Base-by-base conservation (phyloP, 2,888 invertebrate genomes). In the Orthosia gracilis region DNA sequence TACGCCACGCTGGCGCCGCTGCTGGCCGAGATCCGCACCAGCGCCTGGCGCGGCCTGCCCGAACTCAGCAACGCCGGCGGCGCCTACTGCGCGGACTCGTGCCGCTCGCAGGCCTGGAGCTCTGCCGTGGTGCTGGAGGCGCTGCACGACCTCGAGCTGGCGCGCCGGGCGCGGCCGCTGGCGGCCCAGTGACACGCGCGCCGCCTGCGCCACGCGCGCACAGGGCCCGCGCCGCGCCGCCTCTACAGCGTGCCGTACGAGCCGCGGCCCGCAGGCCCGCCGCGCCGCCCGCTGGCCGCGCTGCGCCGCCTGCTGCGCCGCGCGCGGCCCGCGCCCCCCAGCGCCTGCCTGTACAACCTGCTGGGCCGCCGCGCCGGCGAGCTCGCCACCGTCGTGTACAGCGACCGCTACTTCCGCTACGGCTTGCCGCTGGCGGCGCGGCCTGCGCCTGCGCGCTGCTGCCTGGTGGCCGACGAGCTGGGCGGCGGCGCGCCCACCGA, bases 51-150 rank as follows among this genome's bases (percentile, higher is more conserved):
- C 90, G 99, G 99, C 50, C 97, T 99, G 86, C 99, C 99, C 18
- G 99, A 99, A 96, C 97, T 99, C 71, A 99, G 99, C 59, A 99
- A 99, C 94, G 97, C 97, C 81, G 97, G 98, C 91, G 99, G 99
- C 82, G 96, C 97, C 49, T 97, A 96, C 90, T 99, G 99, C 93
- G 93, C 94, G 47, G 98, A 98, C 93, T 99, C 99, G 85, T 99
- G 99, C 92, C 97, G 98, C 88, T 98, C 99, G 65, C 99, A 99
- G 96, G 99, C 99, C 3, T 99, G 99, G 99, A 99, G 99, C 94
- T 97, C 98, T 91, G 98, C 98, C 68, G 97, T 98, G 78, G 96
- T 99, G 84, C 96, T 99, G 85, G 99, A 99, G 97, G 99, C 98
- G 94, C 94, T 97, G 68, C 93, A 97, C 89, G 98, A 97, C 82